These are phyloP conservation scores for Drosophila anomalata DNA, from an alignment of 2,888 invertebrate species.

Conservation along the genomic window DNA sequence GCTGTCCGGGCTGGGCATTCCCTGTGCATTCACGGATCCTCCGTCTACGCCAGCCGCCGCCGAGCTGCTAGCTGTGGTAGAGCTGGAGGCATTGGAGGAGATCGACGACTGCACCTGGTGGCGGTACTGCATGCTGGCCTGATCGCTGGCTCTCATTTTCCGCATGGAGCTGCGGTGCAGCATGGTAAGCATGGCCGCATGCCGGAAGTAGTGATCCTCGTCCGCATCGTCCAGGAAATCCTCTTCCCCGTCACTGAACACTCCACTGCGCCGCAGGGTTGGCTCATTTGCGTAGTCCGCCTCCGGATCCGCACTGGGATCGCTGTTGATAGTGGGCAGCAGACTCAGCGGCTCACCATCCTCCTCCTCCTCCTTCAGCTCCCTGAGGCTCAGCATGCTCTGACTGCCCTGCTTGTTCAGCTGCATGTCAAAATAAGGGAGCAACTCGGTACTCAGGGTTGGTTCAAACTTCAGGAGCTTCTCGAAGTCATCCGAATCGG, in stretches of 20 bases:
- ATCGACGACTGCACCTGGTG: constrained; percentile 80
- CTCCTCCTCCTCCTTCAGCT: constrained; percentile 69
- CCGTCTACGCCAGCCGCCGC: constrained; percentile 35
- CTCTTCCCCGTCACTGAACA: constrained; percentile 81
- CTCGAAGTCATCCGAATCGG: constrained; percentile 83
- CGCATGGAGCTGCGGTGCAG: constrained; percentile 82
- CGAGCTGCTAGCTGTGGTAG: constrained; percentile 62
- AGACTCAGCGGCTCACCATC: constrained; percentile 75
- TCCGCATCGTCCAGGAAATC: constrained; percentile 79
- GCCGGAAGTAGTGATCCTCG: constrained; percentile 81
- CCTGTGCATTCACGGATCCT: constrained; percentile 40
- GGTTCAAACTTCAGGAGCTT: constrained; percentile 82
- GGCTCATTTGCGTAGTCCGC: constrained; percentile 66
- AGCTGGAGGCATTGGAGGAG: constrained; percentile 76
- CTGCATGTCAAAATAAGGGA: constrained; percentile 84
- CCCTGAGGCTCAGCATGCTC: constrained; percentile 79
- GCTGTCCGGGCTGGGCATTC: constrained; percentile 85
- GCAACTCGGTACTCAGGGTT: constrained; percentile 81
- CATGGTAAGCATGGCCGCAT: constrained; percentile 82
- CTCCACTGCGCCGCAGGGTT: constrained; percentile 67
- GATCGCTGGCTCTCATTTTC: constrained; percentile 81
- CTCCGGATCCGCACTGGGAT: constrained; percentile 79
- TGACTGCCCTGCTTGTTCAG: constrained; percentile 80
- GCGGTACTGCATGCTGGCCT: constrained; percentile 69
- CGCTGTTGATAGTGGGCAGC: constrained; percentile 78